phyloP scores from a whole-genome alignment of 1,140 invertebrate species.

The Orchesella cincta region DNA sequence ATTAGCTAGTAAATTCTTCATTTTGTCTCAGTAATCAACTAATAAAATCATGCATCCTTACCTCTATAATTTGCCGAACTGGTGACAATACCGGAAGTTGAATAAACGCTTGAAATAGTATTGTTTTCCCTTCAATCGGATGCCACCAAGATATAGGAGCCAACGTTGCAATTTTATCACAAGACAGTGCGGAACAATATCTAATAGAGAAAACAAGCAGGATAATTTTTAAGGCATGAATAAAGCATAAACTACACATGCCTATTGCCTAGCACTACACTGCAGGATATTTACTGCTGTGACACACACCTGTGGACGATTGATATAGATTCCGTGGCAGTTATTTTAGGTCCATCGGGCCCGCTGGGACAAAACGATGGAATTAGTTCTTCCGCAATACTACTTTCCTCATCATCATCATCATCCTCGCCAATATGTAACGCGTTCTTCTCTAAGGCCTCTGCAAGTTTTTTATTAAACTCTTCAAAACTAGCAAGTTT shows the following conservation, averaged over 20 bases:
- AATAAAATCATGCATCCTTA: too few relatives aligned
- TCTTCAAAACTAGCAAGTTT: background rate
- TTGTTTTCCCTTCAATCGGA: background rate
- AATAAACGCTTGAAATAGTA: conserved; percentile 7
- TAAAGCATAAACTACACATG: too few relatives aligned
- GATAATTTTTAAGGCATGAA: too few relatives aligned
- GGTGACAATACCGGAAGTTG: conserved; percentile 29
- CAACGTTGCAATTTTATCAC: conserved; percentile 29
- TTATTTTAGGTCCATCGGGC: conserved; percentile 14
- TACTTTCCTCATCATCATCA: background rate
- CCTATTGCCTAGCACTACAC: too few relatives aligned
- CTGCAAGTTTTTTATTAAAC: background rate
- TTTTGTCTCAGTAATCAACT: background rate
- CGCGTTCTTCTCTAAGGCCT: background rate
- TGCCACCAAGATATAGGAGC: conserved; percentile 25
- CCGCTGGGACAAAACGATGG: background rate
- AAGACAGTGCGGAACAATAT: conserved; percentile 32
- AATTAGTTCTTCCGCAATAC: background rate
- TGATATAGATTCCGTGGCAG: background rate
- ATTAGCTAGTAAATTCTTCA: background rate
- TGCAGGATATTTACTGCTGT: too few relatives aligned
- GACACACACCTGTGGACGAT: conserved; percentile 11
- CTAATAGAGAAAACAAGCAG: too few relatives aligned
- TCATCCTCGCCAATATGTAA: background rate
- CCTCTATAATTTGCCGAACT: conserved; percentile 26